Conservation (phyloP, 2,888 invertebrate genomes). For the Mallateleia sp. region DNA sequence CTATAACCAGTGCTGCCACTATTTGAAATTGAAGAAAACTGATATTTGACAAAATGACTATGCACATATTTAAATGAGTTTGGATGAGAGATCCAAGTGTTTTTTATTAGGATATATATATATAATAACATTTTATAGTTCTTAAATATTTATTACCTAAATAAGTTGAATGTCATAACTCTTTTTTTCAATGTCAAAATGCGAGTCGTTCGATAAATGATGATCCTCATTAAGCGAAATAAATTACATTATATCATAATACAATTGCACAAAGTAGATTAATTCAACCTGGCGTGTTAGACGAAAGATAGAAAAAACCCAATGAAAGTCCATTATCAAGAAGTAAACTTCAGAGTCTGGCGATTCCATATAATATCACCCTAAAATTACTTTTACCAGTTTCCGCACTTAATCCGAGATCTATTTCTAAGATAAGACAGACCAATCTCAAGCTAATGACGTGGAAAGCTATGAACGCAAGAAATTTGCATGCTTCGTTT, state of each 20-base stretch:
- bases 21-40: too few species aligned
- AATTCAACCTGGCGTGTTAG: neutral
- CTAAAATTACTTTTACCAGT: slow-evolving; percentile 78
- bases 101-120: too few species aligned
- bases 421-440: slow-evolving; percentile 77
- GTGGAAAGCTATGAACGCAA: slow-evolving; percentile 77
- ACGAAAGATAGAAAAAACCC: slow-evolving; percentile 35
- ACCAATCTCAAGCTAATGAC: slow-evolving; percentile 79
- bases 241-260: neutral
- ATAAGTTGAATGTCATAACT: too few species aligned
- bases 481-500: slow-evolving; percentile 80
- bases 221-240: too few species aligned
- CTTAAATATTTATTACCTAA: too few species aligned
- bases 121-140: too few species aligned
- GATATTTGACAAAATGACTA: too few species aligned
- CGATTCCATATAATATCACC: slow-evolving; percentile 68
- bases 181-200: too few species aligned
- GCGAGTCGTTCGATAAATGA: too few species aligned
- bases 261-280: neutral
- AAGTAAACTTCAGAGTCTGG: slow-evolving; percentile 63
- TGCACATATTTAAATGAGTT: too few species aligned
- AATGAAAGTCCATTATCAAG: slow-evolving; percentile 58
- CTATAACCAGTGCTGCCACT: too few species aligned
- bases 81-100: too few species aligned
- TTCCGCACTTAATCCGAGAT: slow-evolving; percentile 75